phyloP scores from a whole-genome alignment of 2,797 vertebrate species.

The Anguilla megastoma region DNA sequence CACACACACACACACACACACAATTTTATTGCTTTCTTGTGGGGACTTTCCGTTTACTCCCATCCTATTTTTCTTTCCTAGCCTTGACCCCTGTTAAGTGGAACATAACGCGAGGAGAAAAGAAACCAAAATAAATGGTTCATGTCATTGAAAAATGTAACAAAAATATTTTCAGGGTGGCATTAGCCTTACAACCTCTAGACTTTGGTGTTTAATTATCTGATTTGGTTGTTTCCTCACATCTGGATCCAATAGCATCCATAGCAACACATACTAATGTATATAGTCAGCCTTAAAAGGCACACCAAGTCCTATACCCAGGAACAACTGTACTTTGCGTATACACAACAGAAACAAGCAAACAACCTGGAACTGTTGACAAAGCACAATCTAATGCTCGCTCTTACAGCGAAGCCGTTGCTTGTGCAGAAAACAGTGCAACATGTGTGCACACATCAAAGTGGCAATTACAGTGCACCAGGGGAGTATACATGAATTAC shows the following conservation, averaged over 20 bases:
- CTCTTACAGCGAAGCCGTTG: background rate
- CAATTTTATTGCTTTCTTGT: slow-evolving; percentile 68
- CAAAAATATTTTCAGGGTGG: slow-evolving; percentile 49
- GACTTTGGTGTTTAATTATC: slow-evolving; percentile 54
- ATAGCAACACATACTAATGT: slow-evolving; percentile 24
- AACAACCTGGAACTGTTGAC: background rate
- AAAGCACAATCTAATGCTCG: background rate
- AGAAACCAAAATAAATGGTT: slow-evolving; percentile 60
- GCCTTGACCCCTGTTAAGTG: slow-evolving; percentile 66
- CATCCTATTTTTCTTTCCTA: slow-evolving; percentile 76
- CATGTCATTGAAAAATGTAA: slow-evolving; percentile 55
- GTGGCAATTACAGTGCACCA: slow-evolving; percentile 8
- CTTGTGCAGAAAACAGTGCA: background rate
- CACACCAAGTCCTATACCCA: background rate
- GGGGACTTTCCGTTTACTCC: slow-evolving; percentile 73
- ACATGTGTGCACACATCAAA: slow-evolving; percentile 9
- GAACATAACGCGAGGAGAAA: slow-evolving; percentile 65
- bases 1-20: background rate
- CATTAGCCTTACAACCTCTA: slow-evolving; percentile 43
- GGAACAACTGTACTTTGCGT: background rate
- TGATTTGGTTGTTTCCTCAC: slow-evolving; percentile 44
- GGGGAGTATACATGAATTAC: slow-evolving; percentile 4
- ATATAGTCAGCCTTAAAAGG: background rate
- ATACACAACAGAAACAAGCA: background rate
- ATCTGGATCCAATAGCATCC: slow-evolving; percentile 9